These are phyloP conservation scores for Pachyseris speciosa DNA, from an alignment of 64 coral and sea anemone genomes.

Conservation along the genomic window DNA sequence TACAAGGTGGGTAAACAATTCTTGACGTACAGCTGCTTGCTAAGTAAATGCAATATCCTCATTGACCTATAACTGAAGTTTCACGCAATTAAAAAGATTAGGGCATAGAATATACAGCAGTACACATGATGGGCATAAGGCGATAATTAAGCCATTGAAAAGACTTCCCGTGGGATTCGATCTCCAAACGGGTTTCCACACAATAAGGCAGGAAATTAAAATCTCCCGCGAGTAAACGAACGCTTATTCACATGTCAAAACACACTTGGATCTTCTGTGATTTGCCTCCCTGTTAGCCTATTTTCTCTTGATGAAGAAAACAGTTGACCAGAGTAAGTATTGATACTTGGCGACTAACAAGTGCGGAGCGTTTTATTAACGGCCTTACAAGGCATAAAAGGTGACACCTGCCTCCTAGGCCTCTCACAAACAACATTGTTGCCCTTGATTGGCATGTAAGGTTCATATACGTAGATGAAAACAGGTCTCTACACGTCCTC, in stretches of 20 bases:
- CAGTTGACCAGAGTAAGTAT: constrained; percentile 5
- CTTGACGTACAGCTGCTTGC: constrained; percentile 27
- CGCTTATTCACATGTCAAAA: constrained; percentile 49
- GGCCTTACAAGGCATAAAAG: neutral
- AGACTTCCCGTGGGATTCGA: constrained; percentile 49
- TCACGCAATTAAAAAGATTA: constrained; percentile 67
- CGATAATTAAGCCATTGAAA: constrained; percentile 58
- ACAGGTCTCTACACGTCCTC: neutral
- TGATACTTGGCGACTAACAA: constrained; percentile 44
- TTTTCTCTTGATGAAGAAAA: neutral
- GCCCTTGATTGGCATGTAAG: neutral
- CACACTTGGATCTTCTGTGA: constrained; percentile 29
- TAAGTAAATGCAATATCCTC: constrained; percentile 40
- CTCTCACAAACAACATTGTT: constrained; percentile 7
- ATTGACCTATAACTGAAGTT: constrained; percentile 61
- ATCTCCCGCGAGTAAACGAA: constrained; percentile 53
- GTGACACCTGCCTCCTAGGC: neutral
- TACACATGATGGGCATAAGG: constrained; percentile 45
- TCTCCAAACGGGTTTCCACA: constrained; percentile 45
- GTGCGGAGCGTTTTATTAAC: constrained; percentile 33
- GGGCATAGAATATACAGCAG: constrained; percentile 38
- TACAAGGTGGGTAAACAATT: constrained; percentile 9
- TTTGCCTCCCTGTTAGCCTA: constrained; percentile 34
- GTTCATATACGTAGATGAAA: neutral
- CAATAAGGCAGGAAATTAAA: constrained; percentile 56